These are phyloP conservation scores for Andrena minutula DNA, from an alignment of 2,888 invertebrate genomes.

Conservation along the genomic window DNA sequence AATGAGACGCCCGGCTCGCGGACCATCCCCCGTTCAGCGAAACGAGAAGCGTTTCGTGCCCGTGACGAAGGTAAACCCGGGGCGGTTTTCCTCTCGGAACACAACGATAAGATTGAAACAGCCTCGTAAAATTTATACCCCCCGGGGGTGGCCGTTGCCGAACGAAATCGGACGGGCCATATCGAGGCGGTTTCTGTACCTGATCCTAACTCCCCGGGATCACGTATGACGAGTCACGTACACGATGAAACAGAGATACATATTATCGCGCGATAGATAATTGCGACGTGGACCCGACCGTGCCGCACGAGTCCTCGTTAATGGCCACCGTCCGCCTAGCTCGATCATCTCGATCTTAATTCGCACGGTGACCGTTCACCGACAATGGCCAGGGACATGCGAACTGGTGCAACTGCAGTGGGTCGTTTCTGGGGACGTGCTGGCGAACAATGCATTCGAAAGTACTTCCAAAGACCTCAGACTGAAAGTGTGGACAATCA, in stretches of 20 bases:
- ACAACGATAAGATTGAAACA: background rate
- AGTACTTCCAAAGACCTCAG: no score
- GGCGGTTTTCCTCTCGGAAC: background rate
- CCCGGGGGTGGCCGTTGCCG: background rate
- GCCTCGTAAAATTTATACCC: conserved; percentile 21
- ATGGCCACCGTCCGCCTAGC: conserved; percentile 58
- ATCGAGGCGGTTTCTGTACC: conserved; percentile 23
- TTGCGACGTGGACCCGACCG: conserved; percentile 54
- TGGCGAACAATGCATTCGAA: no score
- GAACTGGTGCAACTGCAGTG: conserved; percentile 7
- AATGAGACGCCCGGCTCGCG: conserved; percentile 42
- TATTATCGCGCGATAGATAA: conserved; percentile 63
- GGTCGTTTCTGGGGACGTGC: background rate
- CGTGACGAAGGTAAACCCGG: background rate
- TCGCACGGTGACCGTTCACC: conserved; percentile 57
- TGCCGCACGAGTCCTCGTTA: conserved; percentile 55
- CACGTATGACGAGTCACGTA: conserved; percentile 47
- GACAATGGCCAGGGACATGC: conserved; percentile 26
- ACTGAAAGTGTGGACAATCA: no score
- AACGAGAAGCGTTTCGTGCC: conserved; percentile 3
- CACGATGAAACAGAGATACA: conserved; percentile 49
- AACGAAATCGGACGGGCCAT: conserved; percentile 8
- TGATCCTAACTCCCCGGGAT: conserved; percentile 15
- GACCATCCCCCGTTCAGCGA: conserved; percentile 1
- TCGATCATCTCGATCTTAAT: conserved; percentile 65